These are phyloP conservation scores for Spondyliosoma cantharus DNA, from an alignment of 2,797 vertebrate species.

Conservation along the genomic window DNA sequence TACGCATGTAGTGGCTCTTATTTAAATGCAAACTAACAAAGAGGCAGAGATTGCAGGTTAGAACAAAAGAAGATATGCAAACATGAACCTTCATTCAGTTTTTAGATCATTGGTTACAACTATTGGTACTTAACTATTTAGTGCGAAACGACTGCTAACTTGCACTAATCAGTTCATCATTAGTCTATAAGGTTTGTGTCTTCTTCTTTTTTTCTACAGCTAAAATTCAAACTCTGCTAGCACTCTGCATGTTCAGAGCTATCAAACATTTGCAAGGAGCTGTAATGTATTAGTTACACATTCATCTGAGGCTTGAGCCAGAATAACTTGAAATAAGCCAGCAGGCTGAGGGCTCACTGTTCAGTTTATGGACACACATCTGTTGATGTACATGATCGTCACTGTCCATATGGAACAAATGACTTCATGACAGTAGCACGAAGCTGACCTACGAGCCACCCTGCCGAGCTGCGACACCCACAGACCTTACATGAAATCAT, in stretches of 20 bases:
- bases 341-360: constrained; percentile 13
- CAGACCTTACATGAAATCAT: constrained; percentile 44
- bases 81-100: constrained; percentile 20
- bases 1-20: constrained; percentile 26
- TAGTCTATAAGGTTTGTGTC: constrained; percentile 1
- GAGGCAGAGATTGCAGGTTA: constrained; percentile 3
- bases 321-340: constrained; percentile 49
- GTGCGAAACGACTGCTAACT: constrained; percentile 39
- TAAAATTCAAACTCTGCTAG: not conserved
- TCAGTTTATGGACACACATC: constrained; percentile 17
- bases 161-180: constrained; percentile 39
- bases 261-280: constrained; percentile 25
- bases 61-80: constrained; percentile 30
- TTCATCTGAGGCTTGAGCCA: constrained; percentile 38
- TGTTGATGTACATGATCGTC: constrained; percentile 6
- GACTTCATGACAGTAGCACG: not conserved
- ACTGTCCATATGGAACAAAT: constrained; percentile 21
- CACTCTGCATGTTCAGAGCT: not conserved
- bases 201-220: constrained; percentile 1
- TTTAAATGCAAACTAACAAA: constrained; percentile 25
- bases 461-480: constrained; percentile 17
- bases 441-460: constrained; percentile 26
- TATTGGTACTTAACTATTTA: constrained; percentile 15
- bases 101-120: not conserved
- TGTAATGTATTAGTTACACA: constrained; percentile 28